A percentile compares a stretch with the other conserved stretches of the same genome.
These are phyloP conservation scores for Probosciger aterrimus DNA, from an alignment of 2,113 vertebrate genomes.

Conservation along the genomic window DNA sequence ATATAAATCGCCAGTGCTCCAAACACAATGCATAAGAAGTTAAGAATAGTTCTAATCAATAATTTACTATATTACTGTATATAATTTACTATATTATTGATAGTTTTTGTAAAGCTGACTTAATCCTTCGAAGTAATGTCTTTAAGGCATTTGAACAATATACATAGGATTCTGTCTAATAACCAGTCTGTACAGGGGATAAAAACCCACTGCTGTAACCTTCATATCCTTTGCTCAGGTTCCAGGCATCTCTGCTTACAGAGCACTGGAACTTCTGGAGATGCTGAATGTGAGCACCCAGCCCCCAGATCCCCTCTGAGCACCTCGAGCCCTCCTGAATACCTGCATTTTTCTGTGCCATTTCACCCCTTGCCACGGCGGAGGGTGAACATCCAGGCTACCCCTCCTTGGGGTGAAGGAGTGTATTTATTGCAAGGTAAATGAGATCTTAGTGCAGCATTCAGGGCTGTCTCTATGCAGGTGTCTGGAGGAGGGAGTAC, in stretches of 20 bases:
- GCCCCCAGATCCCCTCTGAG: not conserved
- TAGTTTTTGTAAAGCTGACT: not conserved
- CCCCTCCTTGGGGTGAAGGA: rapidly evolving
- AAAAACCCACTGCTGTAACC: not conserved
- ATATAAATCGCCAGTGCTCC: not conserved
- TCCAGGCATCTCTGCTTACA: rapidly evolving
- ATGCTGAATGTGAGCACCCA: not conserved
- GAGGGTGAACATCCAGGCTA: not conserved
- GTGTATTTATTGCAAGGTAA: not conserved
- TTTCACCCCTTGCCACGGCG: not conserved
- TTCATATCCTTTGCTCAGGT: not conserved
- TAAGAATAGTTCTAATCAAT: conserved; percentile 6
- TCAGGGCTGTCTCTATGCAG: not conserved
- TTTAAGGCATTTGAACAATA: not conserved
- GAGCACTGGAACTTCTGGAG: not conserved
- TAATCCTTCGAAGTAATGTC: not conserved
- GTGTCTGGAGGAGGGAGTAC: not conserved
- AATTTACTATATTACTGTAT: not conserved
- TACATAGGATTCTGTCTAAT: not conserved
- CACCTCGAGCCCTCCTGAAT: not conserved
- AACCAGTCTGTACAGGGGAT: not conserved
- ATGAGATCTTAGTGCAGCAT: not conserved
- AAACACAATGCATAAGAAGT: not conserved
- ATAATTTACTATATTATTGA: not conserved
- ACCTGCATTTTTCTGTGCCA: rapidly evolving